Evolutionary conservation across 2,113 vertebrate species (phyloP).

Genomic region (Indicator indicator): DNA sequence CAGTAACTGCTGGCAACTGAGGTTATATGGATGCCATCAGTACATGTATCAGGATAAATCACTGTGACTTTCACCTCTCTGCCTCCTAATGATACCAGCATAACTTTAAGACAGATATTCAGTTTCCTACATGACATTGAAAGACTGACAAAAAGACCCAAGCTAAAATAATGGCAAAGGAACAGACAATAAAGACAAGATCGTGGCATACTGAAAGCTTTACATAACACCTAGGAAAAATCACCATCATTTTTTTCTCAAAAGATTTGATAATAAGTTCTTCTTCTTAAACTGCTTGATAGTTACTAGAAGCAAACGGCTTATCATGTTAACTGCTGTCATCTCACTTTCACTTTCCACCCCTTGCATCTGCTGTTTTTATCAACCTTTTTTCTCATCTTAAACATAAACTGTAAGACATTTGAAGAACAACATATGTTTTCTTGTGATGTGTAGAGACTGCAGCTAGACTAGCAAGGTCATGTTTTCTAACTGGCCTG

Average conservation of each 20-base stretch:
- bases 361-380: neutral
- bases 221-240: neutral
- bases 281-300: neutral
- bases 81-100: neutral
- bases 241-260: neutral
- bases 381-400: neutral
- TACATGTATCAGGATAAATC: neutral
- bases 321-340: neutral
- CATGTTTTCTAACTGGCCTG: neutral
- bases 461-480: neutral
- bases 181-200: neutral
- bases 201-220: neutral
- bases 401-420: neutral
- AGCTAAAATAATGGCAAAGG: neutral
- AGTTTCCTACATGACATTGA: neutral
- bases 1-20: neutral
- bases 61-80: neutral
- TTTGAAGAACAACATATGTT: neutral
- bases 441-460: neutral
- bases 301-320: neutral
- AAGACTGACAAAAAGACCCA: neutral
- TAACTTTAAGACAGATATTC: neutral
- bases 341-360: neutral
- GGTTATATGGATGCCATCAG: neutral
- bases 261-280: neutral